phyloP scores from a whole-genome alignment of 2,888 invertebrate genomes.

The Steromphala cineraria region DNA sequence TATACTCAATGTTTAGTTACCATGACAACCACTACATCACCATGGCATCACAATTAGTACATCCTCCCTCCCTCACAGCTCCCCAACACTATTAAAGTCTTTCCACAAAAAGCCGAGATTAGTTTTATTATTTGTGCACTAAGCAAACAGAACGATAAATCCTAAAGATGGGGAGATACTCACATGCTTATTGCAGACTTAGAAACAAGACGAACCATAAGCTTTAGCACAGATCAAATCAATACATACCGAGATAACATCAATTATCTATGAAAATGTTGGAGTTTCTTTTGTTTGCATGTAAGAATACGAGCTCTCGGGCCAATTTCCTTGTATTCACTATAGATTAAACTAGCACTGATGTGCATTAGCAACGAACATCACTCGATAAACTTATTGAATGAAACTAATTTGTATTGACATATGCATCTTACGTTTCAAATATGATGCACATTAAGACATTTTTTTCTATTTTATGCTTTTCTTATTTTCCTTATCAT shows the following conservation, averaged over 20 bases:
- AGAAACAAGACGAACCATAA: neutral
- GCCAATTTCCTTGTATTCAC: neutral
- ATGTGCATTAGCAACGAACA: too few relatives aligned
- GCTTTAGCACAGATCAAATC: neutral
- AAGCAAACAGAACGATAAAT: neutral
- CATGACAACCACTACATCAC: neutral
- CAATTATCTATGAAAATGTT: neutral
- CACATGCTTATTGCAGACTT: neutral
- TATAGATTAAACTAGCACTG: too few relatives aligned
- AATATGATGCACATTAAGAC: too few relatives aligned
- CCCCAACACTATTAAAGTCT: constrained; percentile 10
- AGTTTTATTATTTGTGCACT: neutral
- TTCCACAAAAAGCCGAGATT: constrained; percentile 10
- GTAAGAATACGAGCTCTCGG: neutral
- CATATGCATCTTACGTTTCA: too few relatives aligned
- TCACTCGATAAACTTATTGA: too few relatives aligned
- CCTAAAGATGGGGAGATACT: neutral
- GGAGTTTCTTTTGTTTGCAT: neutral
- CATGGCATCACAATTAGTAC: neutral
- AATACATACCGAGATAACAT: neutral
- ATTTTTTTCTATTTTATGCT: too few relatives aligned
- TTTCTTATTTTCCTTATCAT: too few relatives aligned
- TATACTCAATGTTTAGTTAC: neutral
- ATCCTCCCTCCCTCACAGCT: neutral
- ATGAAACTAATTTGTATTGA: too few relatives aligned